Evolutionary conservation across 37 sponge, comb jelly and placozoan genomes (phyloP).

Genomic region (Chondrilla cf. caribensis): DNA sequence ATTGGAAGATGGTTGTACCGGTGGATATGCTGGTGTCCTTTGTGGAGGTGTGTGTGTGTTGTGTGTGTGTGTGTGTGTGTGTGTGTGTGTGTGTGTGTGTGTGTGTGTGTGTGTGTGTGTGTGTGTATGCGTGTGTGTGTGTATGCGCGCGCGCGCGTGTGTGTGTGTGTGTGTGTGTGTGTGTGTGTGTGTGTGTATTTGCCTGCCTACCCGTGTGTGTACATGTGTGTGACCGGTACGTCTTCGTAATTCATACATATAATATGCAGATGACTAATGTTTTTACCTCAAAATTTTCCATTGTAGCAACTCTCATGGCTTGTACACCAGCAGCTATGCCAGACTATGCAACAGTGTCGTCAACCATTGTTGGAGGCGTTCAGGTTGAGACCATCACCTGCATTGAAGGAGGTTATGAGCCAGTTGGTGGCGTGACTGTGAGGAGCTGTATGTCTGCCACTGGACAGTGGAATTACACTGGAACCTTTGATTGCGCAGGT

Average conservation of each 20-base stretch:
- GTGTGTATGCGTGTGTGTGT: not conserved
- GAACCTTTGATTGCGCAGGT: not conserved
- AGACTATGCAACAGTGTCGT: not conserved
- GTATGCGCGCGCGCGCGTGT: too few relatives aligned
- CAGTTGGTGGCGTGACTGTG: not conserved
- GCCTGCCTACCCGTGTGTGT: too few relatives aligned
- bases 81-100: constrained; percentile 30
- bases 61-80: constrained; percentile 45
- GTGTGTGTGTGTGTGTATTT: too few relatives aligned
- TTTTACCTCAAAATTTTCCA: not conserved
- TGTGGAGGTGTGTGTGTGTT: constrained; percentile 31
- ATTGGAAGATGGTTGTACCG: not conserved
- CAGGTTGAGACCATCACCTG: constrained; percentile 10
- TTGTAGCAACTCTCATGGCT: not conserved
- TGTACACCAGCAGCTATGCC: not conserved
- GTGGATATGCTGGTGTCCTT: not conserved
- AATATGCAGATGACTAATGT: too few relatives aligned
- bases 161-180: too few relatives aligned
- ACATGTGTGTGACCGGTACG: too few relatives aligned
- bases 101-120: constrained; percentile 3
- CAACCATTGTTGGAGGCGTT: not conserved
- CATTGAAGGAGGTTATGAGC: not conserved
- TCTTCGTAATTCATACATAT: too few relatives aligned
- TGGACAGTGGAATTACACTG: not conserved
- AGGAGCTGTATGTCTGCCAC: not conserved